Conservation (phyloP, 2,888 invertebrate species). For the Zelleria hepariella region DNA sequence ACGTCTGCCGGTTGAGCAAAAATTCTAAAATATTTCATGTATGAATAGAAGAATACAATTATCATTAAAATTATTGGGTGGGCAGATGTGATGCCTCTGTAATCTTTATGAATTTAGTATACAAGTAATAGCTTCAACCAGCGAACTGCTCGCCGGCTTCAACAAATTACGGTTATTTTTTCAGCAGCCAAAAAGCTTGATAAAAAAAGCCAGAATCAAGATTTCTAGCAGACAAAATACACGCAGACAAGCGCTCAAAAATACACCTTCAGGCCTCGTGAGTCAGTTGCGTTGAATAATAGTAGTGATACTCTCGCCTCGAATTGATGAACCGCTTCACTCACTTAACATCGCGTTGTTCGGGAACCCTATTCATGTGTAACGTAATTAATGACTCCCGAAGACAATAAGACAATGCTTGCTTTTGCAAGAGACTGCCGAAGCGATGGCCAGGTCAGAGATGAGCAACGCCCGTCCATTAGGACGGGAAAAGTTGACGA, state of each 20-base stretch:
- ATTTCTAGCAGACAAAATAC: too few relatives aligned
- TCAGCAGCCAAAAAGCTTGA: too few relatives aligned
- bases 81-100: too few relatives aligned
- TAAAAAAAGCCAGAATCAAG: too few relatives aligned
- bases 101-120: too few relatives aligned
- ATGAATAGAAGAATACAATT: too few relatives aligned
- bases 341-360: neutral
- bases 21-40: too few relatives aligned
- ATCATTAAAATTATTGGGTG: too few relatives aligned
- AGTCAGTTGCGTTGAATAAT: neutral
- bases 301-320: neutral
- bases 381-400: conserved; percentile 2
- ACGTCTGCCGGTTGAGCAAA: too few relatives aligned
- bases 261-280: neutral
- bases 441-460: neutral
- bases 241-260: neutral
- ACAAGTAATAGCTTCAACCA: too few relatives aligned
- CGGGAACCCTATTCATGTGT: neutral
- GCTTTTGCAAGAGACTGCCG: neutral
- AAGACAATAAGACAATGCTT: conserved; percentile 2
- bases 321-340: neutral
- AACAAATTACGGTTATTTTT: too few relatives aligned
- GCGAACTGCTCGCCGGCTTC: too few relatives aligned
- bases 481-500: neutral
- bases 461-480: neutral